Conservation (phyloP, 2,797 vertebrate genomes). For the Toxotes lorentzi region DNA sequence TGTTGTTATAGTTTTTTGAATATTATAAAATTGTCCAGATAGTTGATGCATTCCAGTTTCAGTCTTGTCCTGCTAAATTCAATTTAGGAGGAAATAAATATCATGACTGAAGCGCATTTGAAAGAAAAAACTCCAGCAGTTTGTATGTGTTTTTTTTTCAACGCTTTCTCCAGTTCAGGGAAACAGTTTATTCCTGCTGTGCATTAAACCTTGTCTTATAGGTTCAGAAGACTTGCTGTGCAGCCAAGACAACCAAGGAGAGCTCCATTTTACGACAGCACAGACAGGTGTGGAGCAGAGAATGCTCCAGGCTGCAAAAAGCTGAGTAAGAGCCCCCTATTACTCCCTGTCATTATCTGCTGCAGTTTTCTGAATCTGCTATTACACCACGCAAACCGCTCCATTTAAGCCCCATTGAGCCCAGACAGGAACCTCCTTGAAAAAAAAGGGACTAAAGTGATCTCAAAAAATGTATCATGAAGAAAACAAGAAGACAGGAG, state of each 20-base stretch:
- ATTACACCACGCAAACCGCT: constrained; percentile 65
- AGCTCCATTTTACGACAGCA: constrained; percentile 90
- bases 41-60: constrained; percentile 22
- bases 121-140: constrained; percentile 32
- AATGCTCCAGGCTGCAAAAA: constrained; percentile 85
- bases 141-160: not conserved
- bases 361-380: constrained; percentile 74
- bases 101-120: constrained; percentile 39
- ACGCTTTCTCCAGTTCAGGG: constrained; percentile 12
- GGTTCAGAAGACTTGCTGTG: constrained; percentile 87
- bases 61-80: constrained; percentile 27
- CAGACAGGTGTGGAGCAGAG: constrained; percentile 91
- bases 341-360: constrained; percentile 77
- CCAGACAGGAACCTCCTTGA: constrained; percentile 45
- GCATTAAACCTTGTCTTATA: constrained; percentile 75
- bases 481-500: constrained; percentile 31
- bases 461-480: constrained; percentile 10
- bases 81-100: constrained; percentile 39
- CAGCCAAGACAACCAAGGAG: constrained; percentile 89
- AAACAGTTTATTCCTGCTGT: constrained; percentile 48
- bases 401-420: constrained; percentile 69
- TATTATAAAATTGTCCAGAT: constrained; percentile 18
- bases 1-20: not conserved
- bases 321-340: constrained; percentile 87
- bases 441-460: constrained; percentile 46